A percentile compares a stretch with the other conserved stretches of the same genome.
Conservation (phyloP, 2,113 vertebrate species). For the Corydoras sp. region DNA sequence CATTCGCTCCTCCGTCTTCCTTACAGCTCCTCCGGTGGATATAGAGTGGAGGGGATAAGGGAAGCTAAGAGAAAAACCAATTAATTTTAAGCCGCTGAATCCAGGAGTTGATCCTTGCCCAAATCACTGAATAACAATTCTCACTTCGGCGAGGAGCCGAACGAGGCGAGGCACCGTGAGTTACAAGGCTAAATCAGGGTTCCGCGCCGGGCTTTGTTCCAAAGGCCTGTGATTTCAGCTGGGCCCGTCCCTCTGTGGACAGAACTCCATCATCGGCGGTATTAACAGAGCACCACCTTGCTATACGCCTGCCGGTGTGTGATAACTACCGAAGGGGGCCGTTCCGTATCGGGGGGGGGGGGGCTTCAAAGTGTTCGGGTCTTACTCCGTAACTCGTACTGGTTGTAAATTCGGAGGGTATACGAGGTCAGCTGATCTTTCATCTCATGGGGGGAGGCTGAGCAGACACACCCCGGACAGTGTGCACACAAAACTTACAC, state of each 20-base stretch:
- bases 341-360: constrained; percentile 9
- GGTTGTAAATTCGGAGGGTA: too few relatives aligned
- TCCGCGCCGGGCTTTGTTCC: constrained; percentile 18
- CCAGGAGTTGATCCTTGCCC: constrained; percentile 46
- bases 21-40: constrained; percentile 40
- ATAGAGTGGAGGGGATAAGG: constrained; percentile 10
- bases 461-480: too few relatives aligned
- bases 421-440: too few relatives aligned
- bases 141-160: constrained; percentile 8
- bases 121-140: constrained; percentile 46
- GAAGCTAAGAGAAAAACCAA: constrained; percentile 46
- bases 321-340: constrained; percentile 46
- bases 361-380: constrained; percentile 8
- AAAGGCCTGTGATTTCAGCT: constrained; percentile 11
- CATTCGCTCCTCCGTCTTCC: constrained; percentile 6
- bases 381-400: not conserved
- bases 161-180: constrained; percentile 6
- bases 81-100: constrained; percentile 52
- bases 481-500: too few relatives aligned
- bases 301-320: constrained; percentile 35
- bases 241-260: constrained; percentile 29
- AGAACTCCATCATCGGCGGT: constrained; percentile 36
- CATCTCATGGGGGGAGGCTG: too few relatives aligned
- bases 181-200: constrained; percentile 46
- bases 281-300: constrained; percentile 35